Conservation (phyloP, 2,797 vertebrate species). For the Myotis vivesi region DNA sequence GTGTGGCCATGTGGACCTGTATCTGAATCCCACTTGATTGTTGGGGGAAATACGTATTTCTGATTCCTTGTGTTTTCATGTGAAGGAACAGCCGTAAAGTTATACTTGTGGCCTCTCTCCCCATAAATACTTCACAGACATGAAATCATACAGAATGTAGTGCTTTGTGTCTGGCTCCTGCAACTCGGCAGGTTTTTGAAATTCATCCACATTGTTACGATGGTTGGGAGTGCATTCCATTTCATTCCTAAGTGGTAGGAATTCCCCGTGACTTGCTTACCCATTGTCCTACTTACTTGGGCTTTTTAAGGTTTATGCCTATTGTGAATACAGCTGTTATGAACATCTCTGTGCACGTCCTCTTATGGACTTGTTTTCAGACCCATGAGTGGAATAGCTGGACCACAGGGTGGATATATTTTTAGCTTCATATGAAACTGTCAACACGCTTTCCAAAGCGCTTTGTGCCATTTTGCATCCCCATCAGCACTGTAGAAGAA, state of each 20-base stretch:
- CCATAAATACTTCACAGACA: neutral
- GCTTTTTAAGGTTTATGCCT: neutral
- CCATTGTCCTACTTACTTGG: neutral
- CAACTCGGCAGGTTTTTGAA: neutral
- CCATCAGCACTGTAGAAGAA: neutral
- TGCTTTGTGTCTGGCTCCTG: neutral
- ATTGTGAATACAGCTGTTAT: neutral
- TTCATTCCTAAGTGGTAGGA: neutral
- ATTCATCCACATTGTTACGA: neutral
- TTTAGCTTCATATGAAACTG: neutral
- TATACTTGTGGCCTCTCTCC: neutral
- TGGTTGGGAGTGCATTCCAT: neutral
- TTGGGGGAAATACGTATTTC: neutral
- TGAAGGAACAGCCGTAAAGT: neutral
- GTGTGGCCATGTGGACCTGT: neutral
- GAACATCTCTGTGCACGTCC: neutral
- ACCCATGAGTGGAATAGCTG: neutral
- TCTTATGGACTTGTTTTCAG: neutral
- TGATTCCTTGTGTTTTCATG: neutral
- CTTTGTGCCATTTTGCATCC: neutral
- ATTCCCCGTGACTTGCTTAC: neutral
- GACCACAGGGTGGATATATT: neutral
- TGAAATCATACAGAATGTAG: neutral
- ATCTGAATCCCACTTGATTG: neutral
- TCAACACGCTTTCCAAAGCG: neutral